Evolutionary conservation across 2,888 invertebrate species (phyloP), one percentile per base, ranked within the genome.

Genomic region (Cryptus armator): DNA sequence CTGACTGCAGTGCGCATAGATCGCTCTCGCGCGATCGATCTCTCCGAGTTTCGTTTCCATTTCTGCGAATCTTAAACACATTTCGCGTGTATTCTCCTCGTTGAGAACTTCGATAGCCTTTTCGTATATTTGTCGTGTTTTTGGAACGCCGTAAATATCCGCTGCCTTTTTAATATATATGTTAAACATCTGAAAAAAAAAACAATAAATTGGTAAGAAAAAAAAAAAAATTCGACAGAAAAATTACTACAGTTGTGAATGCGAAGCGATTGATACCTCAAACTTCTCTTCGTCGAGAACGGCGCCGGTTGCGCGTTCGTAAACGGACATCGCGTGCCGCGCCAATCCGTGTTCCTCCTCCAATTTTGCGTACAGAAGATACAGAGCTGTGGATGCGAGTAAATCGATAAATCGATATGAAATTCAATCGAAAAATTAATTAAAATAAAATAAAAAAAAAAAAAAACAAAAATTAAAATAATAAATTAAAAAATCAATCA

Each of bases 311-410:
- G 99, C 99, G 87, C 99, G 95, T 93, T 99, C 99, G 94, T 99
- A 99, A 0, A 99, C 99, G n/a, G 98, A 97, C 99, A 99, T 99
- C 6, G 99, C 99, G 94, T 99, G 99, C 87, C 99, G 95, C 0
- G 99, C 99, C 93, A 99, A 95, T 0, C 99, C 99, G 94, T 99
- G 98, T 88, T 99, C 98, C 94, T 99, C 99, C 94, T 99, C 99
- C 90, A 99, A 94, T 94, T 99, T 99, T 0, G 99, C 99, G 94
- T 99, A 99, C 6, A 99, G 94, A 84, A 99, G 94, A 94, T 98
- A 99, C 88, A 99, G 96, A 66, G 96, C 96, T 94, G 81, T 4
- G 90, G 87, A 75, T 64, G 84, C 46, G 53, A 76, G 82, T 62
- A 24, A 29, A 62, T 29, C 1, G 14, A 59, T 62, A 32, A 62